Evolutionary conservation across 2,113 vertebrate genomes (phyloP).

Genomic region (Ptyas mucosa): DNA sequence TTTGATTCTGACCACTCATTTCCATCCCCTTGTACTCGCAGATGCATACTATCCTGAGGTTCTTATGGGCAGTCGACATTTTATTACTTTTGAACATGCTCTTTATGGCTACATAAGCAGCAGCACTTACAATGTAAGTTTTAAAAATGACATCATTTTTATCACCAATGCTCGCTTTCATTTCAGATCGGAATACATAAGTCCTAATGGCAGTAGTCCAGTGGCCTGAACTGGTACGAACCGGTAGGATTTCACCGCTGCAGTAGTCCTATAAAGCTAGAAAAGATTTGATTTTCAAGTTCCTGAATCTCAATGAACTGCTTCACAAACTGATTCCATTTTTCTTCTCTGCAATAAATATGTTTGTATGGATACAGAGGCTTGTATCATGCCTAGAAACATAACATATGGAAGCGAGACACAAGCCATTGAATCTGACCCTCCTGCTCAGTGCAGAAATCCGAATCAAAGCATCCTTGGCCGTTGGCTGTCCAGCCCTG

Average conservation of each 20-base stretch:
- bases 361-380: neutral
- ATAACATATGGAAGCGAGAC: accelerated
- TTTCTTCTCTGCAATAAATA: neutral
- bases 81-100: neutral
- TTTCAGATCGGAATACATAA: neutral
- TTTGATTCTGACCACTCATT: neutral
- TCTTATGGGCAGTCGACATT: too few species aligned
- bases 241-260: too few species aligned
- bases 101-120: neutral
- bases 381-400: slow-evolving; percentile 19
- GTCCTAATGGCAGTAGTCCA: neutral
- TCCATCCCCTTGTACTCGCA: too few species aligned
- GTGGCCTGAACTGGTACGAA: too few species aligned
- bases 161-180: neutral
- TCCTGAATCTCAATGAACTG: neutral
- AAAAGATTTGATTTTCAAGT: neutral
- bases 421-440: neutral
- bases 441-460: neutral
- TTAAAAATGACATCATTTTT: neutral
- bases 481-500: neutral
- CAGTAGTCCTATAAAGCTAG: neutral
- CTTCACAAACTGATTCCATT: neutral
- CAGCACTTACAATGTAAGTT: neutral
- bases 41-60: neutral
- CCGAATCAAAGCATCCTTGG: neutral